These are phyloP conservation scores for Monochamus saltuarius DNA, from an alignment of 1,140 invertebrate genomes.

Conservation along the genomic window DNA sequence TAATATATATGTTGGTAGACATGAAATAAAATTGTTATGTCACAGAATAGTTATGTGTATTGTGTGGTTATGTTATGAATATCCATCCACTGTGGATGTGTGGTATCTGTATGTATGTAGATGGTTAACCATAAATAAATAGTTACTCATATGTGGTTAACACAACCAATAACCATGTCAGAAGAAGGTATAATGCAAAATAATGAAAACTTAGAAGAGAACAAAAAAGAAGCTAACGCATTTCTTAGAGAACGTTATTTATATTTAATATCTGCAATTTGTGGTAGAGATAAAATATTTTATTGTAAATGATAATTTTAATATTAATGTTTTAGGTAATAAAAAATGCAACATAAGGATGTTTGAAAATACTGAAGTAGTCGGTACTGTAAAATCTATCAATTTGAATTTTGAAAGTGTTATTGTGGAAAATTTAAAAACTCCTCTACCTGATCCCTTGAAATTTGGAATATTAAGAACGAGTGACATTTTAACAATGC, in stretches of 20 bases:
- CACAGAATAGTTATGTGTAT: no score
- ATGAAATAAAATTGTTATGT: neutral
- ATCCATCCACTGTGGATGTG: no score
- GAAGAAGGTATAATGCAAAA: no score
- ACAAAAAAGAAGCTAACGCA: conserved; percentile 31
- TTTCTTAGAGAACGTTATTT: conserved; percentile 43
- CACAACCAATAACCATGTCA: no score
- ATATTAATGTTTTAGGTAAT: conserved; percentile 22
- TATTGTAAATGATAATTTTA: conserved; percentile 15
- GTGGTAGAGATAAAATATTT: conserved; percentile 28
- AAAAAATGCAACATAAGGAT: conserved; percentile 36
- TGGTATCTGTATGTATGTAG: no score
- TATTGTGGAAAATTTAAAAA: conserved; percentile 40
- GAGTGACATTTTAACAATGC: conserved; percentile 37
- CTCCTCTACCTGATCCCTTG: conserved; percentile 25
- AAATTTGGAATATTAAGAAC: conserved; percentile 37
- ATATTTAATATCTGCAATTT: conserved; percentile 34
- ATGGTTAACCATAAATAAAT: no score
- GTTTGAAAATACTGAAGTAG: conserved; percentile 38
- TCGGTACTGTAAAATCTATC: conserved; percentile 36
- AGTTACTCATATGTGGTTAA: no score
- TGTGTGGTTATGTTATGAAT: no score
- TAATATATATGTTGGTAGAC: conserved; percentile 9
- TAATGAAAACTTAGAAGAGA: conserved; percentile 12
- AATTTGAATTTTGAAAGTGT: conserved; percentile 42